Conservation (phyloP, 2,797 vertebrate genomes). For the Philypnodon macrostomus region DNA sequence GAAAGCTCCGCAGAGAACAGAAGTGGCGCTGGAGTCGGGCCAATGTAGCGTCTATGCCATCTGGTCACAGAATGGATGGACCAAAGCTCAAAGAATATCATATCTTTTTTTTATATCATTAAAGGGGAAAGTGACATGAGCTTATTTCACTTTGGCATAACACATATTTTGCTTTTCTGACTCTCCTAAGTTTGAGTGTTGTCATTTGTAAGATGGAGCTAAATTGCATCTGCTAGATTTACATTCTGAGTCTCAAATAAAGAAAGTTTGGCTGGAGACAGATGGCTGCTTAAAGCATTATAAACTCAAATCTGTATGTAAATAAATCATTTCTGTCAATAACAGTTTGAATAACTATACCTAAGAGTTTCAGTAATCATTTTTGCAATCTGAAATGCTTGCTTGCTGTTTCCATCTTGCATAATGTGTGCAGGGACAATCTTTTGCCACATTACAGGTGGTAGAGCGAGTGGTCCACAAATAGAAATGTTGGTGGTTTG, state of each 20-base stretch:
- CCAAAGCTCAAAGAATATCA: conserved; percentile 32
- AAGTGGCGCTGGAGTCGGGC: conserved; percentile 63
- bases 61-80: conserved; percentile 61
- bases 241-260: background rate
- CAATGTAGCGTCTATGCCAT: conserved; percentile 66
- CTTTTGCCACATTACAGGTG: no score
- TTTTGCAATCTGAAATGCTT: no score
- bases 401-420: no score
- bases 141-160: conserved; percentile 1
- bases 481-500: no score
- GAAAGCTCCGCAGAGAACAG: conserved; percentile 49
- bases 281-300: background rate
- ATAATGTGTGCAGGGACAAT: no score
- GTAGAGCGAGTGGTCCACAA: no score
- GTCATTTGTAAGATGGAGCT: no score
- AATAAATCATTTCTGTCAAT: background rate
- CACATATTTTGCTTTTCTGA: conserved; percentile 6
- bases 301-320: background rate
- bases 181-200: no score
- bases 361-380: no score
- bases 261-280: conserved; percentile 2
- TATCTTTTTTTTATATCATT: no score
- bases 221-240: background rate
- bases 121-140: conserved; percentile 23
- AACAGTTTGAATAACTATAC: background rate